A percentile compares a stretch with the other conserved stretches of the same genome.
Conservation (phyloP, 2,888 invertebrate genomes). For the Cataglyphis rosenhaueri region DNA sequence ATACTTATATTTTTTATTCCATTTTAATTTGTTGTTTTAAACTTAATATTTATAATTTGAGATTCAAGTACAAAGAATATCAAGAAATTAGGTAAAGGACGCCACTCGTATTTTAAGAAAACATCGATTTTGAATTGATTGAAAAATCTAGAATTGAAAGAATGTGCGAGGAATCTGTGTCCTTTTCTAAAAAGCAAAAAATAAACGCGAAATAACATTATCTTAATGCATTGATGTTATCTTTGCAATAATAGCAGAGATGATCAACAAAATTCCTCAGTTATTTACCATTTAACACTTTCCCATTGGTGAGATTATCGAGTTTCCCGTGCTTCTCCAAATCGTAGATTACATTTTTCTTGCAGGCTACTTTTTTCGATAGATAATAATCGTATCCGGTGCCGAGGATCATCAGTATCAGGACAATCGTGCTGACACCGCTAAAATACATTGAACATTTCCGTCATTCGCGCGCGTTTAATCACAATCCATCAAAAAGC, state of each 20-base stretch:
- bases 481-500: background rate
- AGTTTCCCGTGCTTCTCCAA: constrained; percentile 83
- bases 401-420: constrained; percentile 88
- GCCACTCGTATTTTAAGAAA: background rate
- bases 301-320: constrained; percentile 78
- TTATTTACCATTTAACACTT: constrained; percentile 78
- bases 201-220: background rate
- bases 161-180: background rate
- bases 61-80: constrained; percentile 3
- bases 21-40: constrained; percentile 9
- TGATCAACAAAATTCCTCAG: constrained; percentile 1
- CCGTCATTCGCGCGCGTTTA: background rate
- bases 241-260: background rate
- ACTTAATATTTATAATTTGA: background rate
- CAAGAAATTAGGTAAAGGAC: background rate
- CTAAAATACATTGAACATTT: constrained; percentile 84
- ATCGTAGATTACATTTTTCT: constrained; percentile 78
- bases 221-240: constrained; percentile 1
- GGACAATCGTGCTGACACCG: constrained; percentile 86
- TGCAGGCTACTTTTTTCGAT: constrained; percentile 71
- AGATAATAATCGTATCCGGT: constrained; percentile 90
- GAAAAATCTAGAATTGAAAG: background rate
- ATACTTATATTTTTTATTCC: background rate
- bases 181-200: background rate
- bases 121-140: background rate